phyloP scores from a whole-genome alignment of 2,888 invertebrate species.

The Tigriopus californicus region DNA sequence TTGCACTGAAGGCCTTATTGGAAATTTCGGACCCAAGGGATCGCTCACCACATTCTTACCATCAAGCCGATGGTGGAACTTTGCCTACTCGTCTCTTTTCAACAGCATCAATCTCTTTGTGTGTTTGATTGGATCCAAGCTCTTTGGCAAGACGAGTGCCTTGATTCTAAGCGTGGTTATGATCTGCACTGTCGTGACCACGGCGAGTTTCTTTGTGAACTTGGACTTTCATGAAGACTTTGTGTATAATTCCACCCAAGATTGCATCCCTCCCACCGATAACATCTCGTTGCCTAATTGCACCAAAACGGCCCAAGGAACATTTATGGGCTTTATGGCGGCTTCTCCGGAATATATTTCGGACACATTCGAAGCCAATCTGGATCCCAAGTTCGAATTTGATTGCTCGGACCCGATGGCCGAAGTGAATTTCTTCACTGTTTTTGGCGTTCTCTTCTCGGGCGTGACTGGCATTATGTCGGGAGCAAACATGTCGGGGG shows the following conservation, averaged over 20 bases:
- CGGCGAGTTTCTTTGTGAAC: constrained; percentile 1
- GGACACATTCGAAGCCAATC: constrained; percentile 37
- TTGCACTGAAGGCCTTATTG: constrained; percentile 73
- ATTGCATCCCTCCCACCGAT: not conserved
- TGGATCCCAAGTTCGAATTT: constrained; percentile 50
- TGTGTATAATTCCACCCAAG: not conserved
- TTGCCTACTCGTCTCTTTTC: not conserved
- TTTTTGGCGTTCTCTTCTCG: constrained; percentile 93
- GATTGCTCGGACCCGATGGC: constrained; percentile 44
- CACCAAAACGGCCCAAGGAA: not conserved
- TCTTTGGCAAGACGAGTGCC: constrained; percentile 36
- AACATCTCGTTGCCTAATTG: constrained; percentile 2
- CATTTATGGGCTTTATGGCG: constrained; percentile 1
- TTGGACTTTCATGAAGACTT: not conserved
- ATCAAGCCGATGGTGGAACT: not conserved
- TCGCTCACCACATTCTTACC: constrained; percentile 18
- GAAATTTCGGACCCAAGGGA: constrained; percentile 36
- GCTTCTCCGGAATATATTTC: not conserved
- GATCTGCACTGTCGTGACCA: not conserved
- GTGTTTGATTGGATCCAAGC: constrained; percentile 34
- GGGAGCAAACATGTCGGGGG: constrained; percentile 89
- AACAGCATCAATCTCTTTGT: constrained; percentile 31
- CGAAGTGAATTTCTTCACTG: constrained; percentile 64
- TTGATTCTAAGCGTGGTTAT: constrained; percentile 30
- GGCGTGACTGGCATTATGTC: constrained; percentile 99